Percentiles rank a stretch among this genome's conserved stretches.
Conservation (phyloP, 2,888 invertebrate genomes). For the Scaeva pyrastri region DNA sequence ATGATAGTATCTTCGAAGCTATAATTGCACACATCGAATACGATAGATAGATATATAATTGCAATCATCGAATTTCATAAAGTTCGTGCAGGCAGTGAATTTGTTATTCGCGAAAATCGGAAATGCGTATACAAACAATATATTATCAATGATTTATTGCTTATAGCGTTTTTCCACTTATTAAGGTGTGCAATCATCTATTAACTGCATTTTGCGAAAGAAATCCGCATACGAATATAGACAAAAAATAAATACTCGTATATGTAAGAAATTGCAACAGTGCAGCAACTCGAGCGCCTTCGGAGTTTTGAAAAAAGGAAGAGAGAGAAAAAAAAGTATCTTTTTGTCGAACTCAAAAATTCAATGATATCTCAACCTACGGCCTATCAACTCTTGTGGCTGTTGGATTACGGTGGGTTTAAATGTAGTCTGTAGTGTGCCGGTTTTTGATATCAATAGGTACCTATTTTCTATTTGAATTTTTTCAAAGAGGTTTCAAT, state of each 20-base stretch:
- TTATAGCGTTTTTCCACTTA: slow-evolving; percentile 45
- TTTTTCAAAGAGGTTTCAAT: slow-evolving; percentile 31
- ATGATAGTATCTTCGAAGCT: neutral
- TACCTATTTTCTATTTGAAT: neutral
- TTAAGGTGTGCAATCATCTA: slow-evolving; percentile 36
- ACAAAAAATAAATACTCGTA: neutral
- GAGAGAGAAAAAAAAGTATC: neutral
- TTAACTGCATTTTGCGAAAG: slow-evolving; percentile 25
- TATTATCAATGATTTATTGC: slow-evolving; percentile 51
- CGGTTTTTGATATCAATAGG: neutral
- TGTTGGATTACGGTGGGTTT: no score
- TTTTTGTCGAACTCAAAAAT: neutral
- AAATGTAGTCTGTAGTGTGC: neutral
- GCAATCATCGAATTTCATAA: slow-evolving; percentile 44
- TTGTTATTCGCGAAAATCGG: slow-evolving; percentile 61
- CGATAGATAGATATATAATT: slow-evolving; percentile 29
- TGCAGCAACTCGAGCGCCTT: no score
- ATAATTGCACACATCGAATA: slow-evolving; percentile 4
- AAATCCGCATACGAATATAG: neutral
- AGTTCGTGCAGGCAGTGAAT: slow-evolving; percentile 64
- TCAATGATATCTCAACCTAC: slow-evolving; percentile 13
- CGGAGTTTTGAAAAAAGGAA: no score
- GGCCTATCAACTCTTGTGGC: slow-evolving; percentile 9
- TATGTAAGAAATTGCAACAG: neutral
- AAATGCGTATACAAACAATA: slow-evolving; percentile 52